These are phyloP conservation scores for Salpingus planirostris DNA, from an alignment of 2,888 invertebrate species.

Conservation along the genomic window DNA sequence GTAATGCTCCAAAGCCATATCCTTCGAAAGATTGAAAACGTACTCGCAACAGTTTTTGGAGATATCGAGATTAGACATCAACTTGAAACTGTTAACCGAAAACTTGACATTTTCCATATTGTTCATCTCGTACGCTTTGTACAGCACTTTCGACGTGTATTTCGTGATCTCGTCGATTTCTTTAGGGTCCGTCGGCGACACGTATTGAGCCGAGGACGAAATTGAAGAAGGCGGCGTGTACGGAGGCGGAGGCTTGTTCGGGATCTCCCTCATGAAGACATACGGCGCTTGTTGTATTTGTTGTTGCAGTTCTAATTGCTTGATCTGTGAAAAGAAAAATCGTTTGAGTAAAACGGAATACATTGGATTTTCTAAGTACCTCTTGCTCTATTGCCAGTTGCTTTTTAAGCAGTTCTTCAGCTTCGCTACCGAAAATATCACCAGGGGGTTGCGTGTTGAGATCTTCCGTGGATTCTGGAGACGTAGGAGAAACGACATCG, in stretches of 20 bases:
- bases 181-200: conserved; percentile 41
- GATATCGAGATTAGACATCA: conserved; percentile 28
- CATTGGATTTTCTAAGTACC: too few relatives aligned
- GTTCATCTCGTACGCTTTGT: conserved; percentile 37
- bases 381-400: conserved; percentile 56
- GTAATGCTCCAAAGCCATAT: conserved; percentile 47
- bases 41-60: conserved; percentile 49
- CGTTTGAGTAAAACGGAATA: too few relatives aligned
- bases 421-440: conserved; percentile 43
- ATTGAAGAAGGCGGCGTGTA: conserved; percentile 54
- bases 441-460: conserved; percentile 13
- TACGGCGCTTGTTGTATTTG: conserved; percentile 47
- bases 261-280: conserved; percentile 55
- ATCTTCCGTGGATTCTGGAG: conserved; percentile 27
- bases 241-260: conserved; percentile 68
- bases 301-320: conserved; percentile 47
- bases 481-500: conserved; percentile 30
- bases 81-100: conserved; percentile 30
- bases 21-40: conserved; percentile 54
- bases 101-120: conserved; percentile 29
- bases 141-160: conserved; percentile 42
- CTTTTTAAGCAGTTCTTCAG: conserved; percentile 52
- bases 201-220: conserved; percentile 28
- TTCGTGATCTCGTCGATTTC: conserved; percentile 43
- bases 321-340: conserved; percentile 41